A percentile compares a stretch with the other conserved stretches of the same genome.
Conservation (phyloP, 2,113 vertebrate genomes). For the Fukomys damarensis region DNA sequence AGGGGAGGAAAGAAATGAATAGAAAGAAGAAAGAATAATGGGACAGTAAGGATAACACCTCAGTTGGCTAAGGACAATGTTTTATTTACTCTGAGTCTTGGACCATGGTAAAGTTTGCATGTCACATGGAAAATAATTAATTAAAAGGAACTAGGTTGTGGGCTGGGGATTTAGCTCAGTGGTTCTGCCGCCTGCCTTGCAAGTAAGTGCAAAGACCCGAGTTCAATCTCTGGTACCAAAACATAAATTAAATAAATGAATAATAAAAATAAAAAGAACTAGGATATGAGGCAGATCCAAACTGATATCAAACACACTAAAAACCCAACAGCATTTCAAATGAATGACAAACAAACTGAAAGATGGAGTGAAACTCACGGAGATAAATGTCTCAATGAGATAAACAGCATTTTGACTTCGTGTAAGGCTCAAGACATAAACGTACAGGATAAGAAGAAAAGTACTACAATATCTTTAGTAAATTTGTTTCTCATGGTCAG, state of each 20-base stretch:
- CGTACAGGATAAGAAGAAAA: neutral
- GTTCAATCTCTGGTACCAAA: no score
- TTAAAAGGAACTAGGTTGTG: neutral
- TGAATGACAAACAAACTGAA: neutral
- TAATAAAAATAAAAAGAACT: no score
- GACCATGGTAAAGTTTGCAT: neutral
- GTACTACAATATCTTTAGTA: neutral
- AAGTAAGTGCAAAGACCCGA: no score
- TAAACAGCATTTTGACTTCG: neutral
- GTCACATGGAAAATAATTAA: neutral
- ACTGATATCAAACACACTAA: neutral
- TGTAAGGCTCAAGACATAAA: neutral
- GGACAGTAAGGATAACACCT: no score
- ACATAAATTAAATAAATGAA: no score
- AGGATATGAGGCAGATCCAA: neutral
- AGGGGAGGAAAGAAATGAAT: neutral
- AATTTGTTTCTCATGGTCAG: neutral
- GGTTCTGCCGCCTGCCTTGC: no score
- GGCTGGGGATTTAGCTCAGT: no score
- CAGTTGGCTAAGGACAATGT: neutral
- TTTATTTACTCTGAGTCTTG: neutral
- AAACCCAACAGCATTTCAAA: neutral
- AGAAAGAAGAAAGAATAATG: neutral
- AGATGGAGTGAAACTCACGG: neutral
- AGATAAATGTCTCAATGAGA: neutral